Conservation (phyloP, 2,888 invertebrate species). For the Eupithecia pulchellata region DNA sequence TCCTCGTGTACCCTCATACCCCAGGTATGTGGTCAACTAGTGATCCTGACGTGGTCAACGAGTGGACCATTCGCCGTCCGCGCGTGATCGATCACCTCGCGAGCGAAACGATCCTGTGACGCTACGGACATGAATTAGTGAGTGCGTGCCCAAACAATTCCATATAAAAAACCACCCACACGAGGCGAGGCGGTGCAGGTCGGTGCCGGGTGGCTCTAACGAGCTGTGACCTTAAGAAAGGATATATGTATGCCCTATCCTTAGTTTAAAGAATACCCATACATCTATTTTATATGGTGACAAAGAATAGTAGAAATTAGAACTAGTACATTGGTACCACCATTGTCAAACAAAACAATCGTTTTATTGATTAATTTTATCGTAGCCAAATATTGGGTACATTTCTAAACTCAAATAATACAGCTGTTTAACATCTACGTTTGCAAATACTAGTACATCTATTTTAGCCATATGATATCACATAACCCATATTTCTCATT, state of each 20-base stretch:
- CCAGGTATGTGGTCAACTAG: no score
- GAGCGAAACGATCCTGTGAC: no score
- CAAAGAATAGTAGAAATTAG: not conserved
- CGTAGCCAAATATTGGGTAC: not conserved
- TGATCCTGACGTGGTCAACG: no score
- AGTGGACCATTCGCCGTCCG: no score
- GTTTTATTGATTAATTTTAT: not conserved
- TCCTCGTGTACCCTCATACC: no score
- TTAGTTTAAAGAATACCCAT: not conserved
- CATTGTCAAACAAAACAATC: not conserved
- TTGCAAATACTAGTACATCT: not conserved
- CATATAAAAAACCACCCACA: no score
- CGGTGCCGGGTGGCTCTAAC: no score
- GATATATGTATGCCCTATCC: not conserved
- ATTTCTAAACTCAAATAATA: not conserved
- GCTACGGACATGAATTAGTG: no score
- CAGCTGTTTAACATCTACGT: not conserved
- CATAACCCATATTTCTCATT: constrained; percentile 95
- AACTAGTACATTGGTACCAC: not conserved
- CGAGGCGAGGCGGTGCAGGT: no score
- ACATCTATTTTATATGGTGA: not conserved
- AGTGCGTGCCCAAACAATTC: no score
- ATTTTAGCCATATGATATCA: constrained; percentile 91
- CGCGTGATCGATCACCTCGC: no score
- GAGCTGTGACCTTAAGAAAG: no score